Conservation (phyloP, 2,888 invertebrate species). For the Pilophorus perplexus region DNA sequence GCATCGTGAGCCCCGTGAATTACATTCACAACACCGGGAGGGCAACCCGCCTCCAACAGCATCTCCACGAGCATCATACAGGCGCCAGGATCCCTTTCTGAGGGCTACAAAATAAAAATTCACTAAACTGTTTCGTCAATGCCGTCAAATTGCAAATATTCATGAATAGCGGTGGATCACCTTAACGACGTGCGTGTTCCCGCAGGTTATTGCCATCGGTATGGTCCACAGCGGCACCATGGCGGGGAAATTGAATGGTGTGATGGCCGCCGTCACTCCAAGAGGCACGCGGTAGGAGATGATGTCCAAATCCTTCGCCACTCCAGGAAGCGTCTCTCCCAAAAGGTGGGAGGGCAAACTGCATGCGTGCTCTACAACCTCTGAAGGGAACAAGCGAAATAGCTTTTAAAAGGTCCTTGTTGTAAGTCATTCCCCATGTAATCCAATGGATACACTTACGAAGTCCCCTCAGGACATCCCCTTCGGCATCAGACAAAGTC, state of each 20-base stretch:
- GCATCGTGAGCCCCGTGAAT: constrained; percentile 94
- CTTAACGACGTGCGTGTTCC: constrained; percentile 91
- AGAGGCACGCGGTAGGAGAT: constrained; percentile 87
- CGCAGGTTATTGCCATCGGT: constrained; percentile 81
- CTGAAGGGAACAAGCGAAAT: constrained; percentile 54
- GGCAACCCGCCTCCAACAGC: constrained; percentile 89
- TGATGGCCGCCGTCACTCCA: constrained; percentile 91
- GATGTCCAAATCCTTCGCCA: constrained; percentile 96
- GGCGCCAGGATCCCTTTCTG: constrained; percentile 96
- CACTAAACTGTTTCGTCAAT: too few relatives aligned
- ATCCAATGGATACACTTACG: constrained; percentile 77
- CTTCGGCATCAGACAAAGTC: constrained; percentile 94
- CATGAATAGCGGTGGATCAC: too few relatives aligned
- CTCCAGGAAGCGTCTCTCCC: constrained; percentile 82
- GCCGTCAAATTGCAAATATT: too few relatives aligned
- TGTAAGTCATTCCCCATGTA: background rate
- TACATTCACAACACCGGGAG: constrained; percentile 92
- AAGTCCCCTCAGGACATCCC: constrained; percentile 94
- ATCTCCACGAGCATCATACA: constrained; percentile 93
- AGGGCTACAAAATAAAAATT: constrained; percentile 61
- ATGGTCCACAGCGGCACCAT: constrained; percentile 99
- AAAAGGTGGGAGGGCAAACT: constrained; percentile 87
- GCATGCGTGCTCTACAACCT: constrained; percentile 96
- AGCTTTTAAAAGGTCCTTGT: background rate
- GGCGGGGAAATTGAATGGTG: constrained; percentile 99